phyloP scores from a whole-genome alignment of 2,888 invertebrate genomes.

The Mythimna pallens region DNA sequence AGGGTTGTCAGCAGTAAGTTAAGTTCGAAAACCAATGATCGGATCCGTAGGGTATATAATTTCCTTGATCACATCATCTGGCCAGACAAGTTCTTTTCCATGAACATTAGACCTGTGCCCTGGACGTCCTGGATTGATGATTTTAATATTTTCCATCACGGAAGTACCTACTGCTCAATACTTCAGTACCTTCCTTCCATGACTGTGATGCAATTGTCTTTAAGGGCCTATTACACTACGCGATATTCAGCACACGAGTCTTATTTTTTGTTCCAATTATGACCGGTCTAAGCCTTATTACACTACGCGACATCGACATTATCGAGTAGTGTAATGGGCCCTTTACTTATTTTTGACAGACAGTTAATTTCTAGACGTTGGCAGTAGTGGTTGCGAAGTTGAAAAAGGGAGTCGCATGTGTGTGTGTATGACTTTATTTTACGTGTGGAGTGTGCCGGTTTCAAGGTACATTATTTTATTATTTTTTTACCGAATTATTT shows the following conservation, averaged over 20 bases:
- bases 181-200: neutral
- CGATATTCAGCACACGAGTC: too few species aligned
- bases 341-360: slow-evolving; percentile 3
- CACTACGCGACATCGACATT: too few species aligned
- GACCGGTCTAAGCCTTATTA: too few species aligned
- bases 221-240: too few species aligned
- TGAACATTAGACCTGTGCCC: too few species aligned
- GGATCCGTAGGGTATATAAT: too few species aligned
- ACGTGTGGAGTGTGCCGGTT: slow-evolving; percentile 53
- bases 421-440: slow-evolving; percentile 44
- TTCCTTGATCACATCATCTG: neutral
- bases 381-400: neutral
- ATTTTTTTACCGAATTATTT: slow-evolving; percentile 1
- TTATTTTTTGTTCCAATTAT: too few species aligned
- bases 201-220: neutral
- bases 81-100: neutral
- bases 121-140: neutral
- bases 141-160: neutral
- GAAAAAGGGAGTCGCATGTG: neutral
- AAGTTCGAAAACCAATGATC: neutral
- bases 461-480: slow-evolving; percentile 22
- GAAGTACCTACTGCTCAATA: neutral
- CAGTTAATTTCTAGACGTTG: slow-evolving; percentile 25
- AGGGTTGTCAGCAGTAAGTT: slow-evolving; percentile 24
- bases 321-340: too few species aligned